Conservation (phyloP, 92 coral and sea anemone species). For the Blastomussa wellsi region DNA sequence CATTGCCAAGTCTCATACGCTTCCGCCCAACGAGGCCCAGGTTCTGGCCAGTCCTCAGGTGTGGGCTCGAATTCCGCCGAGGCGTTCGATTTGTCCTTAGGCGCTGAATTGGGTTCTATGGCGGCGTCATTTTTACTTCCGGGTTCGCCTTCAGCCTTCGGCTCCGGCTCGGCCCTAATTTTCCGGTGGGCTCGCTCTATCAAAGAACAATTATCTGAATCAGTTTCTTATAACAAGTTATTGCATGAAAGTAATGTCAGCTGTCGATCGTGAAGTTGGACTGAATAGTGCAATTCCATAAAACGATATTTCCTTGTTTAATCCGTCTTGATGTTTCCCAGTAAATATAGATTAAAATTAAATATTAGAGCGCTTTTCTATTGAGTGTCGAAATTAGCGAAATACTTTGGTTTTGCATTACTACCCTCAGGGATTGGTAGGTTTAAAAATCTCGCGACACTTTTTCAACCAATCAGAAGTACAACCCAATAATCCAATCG, state of each 20-base stretch:
- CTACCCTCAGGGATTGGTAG: no score
- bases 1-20: constrained; percentile 67
- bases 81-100: background rate
- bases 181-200: constrained; percentile 8
- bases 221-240: background rate
- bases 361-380: no score
- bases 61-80: constrained; percentile 1
- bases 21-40: constrained; percentile 73
- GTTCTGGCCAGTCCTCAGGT: constrained; percentile 81
- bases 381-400: no score
- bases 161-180: constrained; percentile 39
- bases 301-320: background rate
- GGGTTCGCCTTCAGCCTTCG: background rate
- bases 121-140: background rate
- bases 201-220: background rate
- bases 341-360: no score
- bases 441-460: no score
- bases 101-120: background rate
- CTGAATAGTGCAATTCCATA: no score
- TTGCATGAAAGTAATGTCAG: no score
- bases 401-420: no score
- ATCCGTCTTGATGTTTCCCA: background rate
- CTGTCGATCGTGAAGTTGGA: no score
- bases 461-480: no score
- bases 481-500: no score